Evolutionary conservation across 1,140 invertebrate genomes (phyloP), one percentile per base, ranked within the genome.

Genomic region (Leptinotarsa texana): DNA sequence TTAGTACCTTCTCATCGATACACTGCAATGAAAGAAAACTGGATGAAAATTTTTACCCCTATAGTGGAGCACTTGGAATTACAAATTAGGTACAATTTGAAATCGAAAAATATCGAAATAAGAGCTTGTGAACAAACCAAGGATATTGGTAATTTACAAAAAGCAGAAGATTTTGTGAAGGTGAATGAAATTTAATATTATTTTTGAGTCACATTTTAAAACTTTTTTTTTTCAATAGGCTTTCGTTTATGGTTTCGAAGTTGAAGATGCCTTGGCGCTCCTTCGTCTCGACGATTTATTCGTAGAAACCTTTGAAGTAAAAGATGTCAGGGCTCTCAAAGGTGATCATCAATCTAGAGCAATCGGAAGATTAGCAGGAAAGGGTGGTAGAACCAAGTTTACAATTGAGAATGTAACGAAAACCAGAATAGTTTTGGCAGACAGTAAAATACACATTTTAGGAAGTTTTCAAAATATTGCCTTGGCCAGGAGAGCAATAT

Each of bases 341-440:
- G 97, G 98, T 13, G 98, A 99, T 86, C 98, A 99, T 86, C 88
- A 98, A 75, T 94, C 96, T 24, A 88, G 98, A 86, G 98, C 98
- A 0, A 96, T 99, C 81, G 98, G 98, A 22, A 89, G 98, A 80
- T 88, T 99, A 63, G 98, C 98, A 17, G 98, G 98, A 0, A 99
- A 99, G 88, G 95, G 96, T 74, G 98, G 98, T 22, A 91, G 95
- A 76, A 99, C 97, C 4, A 99, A 98, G 84, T 99, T 96, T 82
- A 98, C 97, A 3, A 99, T 99, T 83, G 98, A 99, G 88, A 99
- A 99, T 87, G 96, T 95, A 0, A 99, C 98, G 13, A 99, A 98
- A 87, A 99, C 98, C 0, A 92, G 98, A 86, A 99, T 99, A 82
- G 96, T 99, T 22, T 86, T 99, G 70, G 98, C 98, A 62, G 97